Evolutionary conservation across 2,888 invertebrate species (phyloP).

Genomic region (Eupithecia subfuscata): DNA sequence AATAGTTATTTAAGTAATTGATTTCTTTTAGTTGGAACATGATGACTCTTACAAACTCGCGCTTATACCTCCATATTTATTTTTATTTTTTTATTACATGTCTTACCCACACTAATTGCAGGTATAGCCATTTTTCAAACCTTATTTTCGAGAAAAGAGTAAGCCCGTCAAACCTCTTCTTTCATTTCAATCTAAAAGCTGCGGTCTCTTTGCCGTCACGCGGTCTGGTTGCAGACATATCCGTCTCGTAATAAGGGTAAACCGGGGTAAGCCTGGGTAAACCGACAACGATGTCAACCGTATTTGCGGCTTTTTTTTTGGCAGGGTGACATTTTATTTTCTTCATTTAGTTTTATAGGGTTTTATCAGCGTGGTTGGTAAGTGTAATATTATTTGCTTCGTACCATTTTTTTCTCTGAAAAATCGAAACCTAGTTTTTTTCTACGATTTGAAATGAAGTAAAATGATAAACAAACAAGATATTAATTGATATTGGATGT

Average conservation of each 20-base stretch:
- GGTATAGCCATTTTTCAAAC: too few relatives aligned
- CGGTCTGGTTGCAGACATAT: conserved; percentile 28
- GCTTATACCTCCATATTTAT: too few relatives aligned
- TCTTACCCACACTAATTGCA: too few relatives aligned
- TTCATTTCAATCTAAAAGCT: conserved; percentile 29
- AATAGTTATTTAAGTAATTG: too few relatives aligned
- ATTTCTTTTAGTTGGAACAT: too few relatives aligned
- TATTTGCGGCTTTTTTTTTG: neutral
- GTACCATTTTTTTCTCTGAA: neutral
- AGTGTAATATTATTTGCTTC: neutral
- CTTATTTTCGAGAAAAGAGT: conserved; percentile 4
- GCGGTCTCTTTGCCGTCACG: conserved; percentile 33
- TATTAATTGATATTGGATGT: too few relatives aligned
- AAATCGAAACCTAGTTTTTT: neutral
- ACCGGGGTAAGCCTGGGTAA: conserved; percentile 17
- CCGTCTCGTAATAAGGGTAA: conserved; percentile 29
- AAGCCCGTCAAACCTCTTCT: conserved; percentile 23
- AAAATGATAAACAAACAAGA: too few relatives aligned
- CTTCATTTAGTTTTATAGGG: conserved; percentile 1
- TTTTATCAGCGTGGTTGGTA: neutral
- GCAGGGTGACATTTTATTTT: conserved; percentile 1
- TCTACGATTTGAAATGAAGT: neutral
- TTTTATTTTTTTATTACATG: too few relatives aligned
- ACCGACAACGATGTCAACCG: conserved; percentile 27
- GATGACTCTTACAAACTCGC: too few relatives aligned